Evolutionary conservation across 2,888 invertebrate species (phyloP), one percentile per base, ranked within the genome.

Genomic region (Dioctria rufipes): DNA sequence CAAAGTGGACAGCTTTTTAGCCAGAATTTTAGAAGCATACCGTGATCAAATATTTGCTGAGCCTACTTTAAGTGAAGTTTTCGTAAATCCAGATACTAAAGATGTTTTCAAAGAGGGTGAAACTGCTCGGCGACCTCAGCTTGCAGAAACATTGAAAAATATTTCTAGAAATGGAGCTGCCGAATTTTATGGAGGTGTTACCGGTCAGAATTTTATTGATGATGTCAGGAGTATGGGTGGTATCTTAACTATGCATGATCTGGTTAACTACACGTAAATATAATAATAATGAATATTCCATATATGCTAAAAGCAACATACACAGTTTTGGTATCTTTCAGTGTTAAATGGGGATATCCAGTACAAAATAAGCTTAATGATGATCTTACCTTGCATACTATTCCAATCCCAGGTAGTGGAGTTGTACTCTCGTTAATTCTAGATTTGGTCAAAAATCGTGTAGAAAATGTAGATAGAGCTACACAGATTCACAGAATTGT

Each of bases 341-440:
- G 88, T 0, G 87, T 87, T 0, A 85, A 90, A 84, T 95, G 95
- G 94, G 91, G 92, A 85, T 89, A 92, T 0, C 93, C 95, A 2
- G 88, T 93, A 66, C 86, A 87, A 71, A 90, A 92, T 2, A 89
- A 90, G 4, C 84, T 95, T 0, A 90, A 91, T 0, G 91, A 91
- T 11, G 92, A 93, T 11, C 90, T 93, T 84, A 93, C 92, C 4
- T 89, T 98, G 42, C 94, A 94, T 88, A 92, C 96, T 0, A 91
- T 93, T 0, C 96, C 96, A 2, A 90, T 96, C 80, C 98, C 98
- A 0, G 95, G 95, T n/a, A 94, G 95, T 49, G 98, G 98, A 0
- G 91, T 93, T 5, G 91, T 97, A 8, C 90, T 98, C 54, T 92
- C 93, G 0, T 94, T 96, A 86, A 95, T 98, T 82, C 88, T 98